Base-by-base conservation (phyloP, 1,140 invertebrate genomes). In the Dinoponera quadriceps region DNA sequence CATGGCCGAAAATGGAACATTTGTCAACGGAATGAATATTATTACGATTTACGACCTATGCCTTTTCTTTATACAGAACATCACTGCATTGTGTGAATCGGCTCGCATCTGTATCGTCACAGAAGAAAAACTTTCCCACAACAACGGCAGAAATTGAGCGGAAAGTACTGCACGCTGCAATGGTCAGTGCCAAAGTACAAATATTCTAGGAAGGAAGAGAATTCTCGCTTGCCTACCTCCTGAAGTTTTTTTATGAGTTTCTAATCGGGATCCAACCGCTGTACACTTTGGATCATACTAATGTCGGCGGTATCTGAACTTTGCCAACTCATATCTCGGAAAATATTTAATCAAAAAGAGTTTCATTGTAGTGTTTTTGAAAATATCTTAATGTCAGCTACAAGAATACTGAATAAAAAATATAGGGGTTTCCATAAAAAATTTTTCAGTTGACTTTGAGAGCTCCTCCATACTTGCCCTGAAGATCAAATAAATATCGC, bases 191-290 rank as follows among this genome's bases (percentile, higher is more conserved):
- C 55, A 4, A 71, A 74, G 48, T 73, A 44, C 44, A 74, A 80
- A 74, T 38, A 51, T 74, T 20, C 51, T 74, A 44, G n/a, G 59
- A 49, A 74, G 54, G 29, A 83, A 86, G 85, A 55, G 73, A 87
- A 77, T 87, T 11, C 62, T 44, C 71, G n/a, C 22, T 29, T 66
- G 27, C 4, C 11, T 27, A 71, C 57, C 22, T 20, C 51, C 11
- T 9, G 0, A 81, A 77, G n/a, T n/a, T n/a, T 88, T 88, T 88
- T 82, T 85, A 66, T 27, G 18, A 87, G 66, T 87, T 87, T 87
- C 85, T 86, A 86, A 87, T 86, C 80, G 16, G 59, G 72, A 86
- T 83, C 27, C 82, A 57, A n/a, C n/a, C n/a, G n/a, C n/a, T n/a
- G n/a, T n/a, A 33, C 5, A 33, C 29, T 33, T 33, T 33, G 29